These are phyloP conservation scores for Chirona hameri DNA, from an alignment of 2,888 invertebrate genomes.

Conservation along the genomic window DNA sequence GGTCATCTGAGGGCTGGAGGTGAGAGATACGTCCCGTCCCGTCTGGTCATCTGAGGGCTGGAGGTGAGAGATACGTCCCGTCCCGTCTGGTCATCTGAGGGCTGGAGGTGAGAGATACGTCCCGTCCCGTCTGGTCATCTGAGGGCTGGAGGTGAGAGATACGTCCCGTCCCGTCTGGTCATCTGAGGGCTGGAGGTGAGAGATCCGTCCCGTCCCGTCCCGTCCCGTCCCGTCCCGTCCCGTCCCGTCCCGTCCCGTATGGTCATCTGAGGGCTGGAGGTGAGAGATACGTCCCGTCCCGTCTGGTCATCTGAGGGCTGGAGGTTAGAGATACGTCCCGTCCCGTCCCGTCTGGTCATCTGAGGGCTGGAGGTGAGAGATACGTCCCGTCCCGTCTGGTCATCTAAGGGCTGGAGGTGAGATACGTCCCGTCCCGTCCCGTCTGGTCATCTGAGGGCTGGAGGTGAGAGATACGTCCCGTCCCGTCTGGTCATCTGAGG, in stretches of 20 bases:
- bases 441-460: constrained; percentile 56
- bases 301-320: constrained; percentile 56
- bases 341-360: background rate
- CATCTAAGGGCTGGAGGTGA: constrained; percentile 67
- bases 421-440: constrained; percentile 32
- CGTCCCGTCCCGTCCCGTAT: background rate
- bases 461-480: constrained; percentile 56
- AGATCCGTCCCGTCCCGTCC: constrained; percentile 22
- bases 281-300: constrained; percentile 44
- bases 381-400: background rate
- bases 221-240: too few relatives aligned
- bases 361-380: constrained; percentile 67
- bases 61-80: constrained; percentile 56
- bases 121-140: background rate
- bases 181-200: constrained; percentile 67
- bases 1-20: constrained; percentile 64
- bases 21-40: constrained; percentile 44
- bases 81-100: background rate
- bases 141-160: constrained; percentile 67
- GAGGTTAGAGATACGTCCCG: constrained; percentile 56
- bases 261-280: constrained; percentile 64
- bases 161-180: background rate
- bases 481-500: background rate
- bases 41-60: constrained; percentile 56
- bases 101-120: constrained; percentile 67